Conservation (phyloP, 2,113 vertebrate genomes). For the Tychaedon coryphoeus region DNA sequence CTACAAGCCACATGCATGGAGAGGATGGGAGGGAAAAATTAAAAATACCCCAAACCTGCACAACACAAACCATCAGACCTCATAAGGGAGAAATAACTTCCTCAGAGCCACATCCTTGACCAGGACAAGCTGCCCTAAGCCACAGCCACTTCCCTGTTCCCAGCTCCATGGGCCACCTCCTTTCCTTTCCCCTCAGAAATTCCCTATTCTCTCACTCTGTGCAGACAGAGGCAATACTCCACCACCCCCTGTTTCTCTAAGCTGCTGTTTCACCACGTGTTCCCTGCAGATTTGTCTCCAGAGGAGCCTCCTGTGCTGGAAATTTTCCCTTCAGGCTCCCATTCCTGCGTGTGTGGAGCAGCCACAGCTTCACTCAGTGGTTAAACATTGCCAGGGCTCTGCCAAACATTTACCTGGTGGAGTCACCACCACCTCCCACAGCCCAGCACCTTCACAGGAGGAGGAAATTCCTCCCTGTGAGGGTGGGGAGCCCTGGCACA, state of each 20-base stretch:
- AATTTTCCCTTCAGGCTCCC: neutral
- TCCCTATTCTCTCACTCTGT: neutral
- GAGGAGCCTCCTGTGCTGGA: neutral
- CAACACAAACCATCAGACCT: neutral
- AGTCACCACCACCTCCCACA: neutral
- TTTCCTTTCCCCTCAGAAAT: neutral
- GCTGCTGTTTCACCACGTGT: fast-evolving
- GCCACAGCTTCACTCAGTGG: fast-evolving
- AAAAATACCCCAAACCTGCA: neutral
- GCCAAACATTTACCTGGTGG: neutral
- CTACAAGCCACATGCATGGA: fast-evolving
- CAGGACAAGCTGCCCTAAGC: neutral
- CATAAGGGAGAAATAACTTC: neutral
- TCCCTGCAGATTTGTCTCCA: neutral
- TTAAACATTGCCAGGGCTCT: constrained; percentile 24
- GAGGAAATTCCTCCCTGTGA: neutral
- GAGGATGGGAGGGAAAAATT: neutral
- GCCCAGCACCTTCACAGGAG: neutral
- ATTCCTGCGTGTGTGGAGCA: neutral
- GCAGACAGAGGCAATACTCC: neutral
- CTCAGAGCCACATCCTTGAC: neutral
- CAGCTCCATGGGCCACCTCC: neutral
- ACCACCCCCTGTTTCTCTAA: neutral
- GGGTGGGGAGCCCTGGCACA: neutral
- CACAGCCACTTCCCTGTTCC: neutral